Conservation (phyloP, 2,113 vertebrate species). For the Tringa solitaria region DNA sequence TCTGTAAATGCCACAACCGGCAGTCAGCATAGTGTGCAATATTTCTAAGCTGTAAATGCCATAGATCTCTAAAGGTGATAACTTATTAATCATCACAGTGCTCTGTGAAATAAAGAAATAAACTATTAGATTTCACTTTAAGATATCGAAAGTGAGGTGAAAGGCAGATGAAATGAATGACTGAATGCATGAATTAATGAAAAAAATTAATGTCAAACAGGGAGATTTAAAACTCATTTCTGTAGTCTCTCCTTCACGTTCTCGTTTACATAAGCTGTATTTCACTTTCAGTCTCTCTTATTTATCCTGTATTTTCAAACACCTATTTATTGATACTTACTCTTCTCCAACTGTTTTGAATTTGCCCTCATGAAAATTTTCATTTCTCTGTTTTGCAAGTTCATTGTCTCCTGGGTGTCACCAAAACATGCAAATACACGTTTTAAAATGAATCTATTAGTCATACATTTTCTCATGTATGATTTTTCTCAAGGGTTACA, state of each 20-base stretch:
- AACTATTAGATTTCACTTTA: background rate
- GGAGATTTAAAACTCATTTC: background rate
- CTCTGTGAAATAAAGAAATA: background rate
- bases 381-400: background rate
- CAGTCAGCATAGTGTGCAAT: background rate
- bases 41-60: background rate
- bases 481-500: constrained; percentile 36
- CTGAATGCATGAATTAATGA: background rate
- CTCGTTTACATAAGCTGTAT: background rate
- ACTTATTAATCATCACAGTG: background rate
- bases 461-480: constrained; percentile 11
- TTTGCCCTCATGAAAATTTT: background rate
- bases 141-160: background rate
- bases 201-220: background rate
- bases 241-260: background rate
- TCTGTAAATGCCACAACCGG: background rate
- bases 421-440: background rate
- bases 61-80: background rate
- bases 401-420: background rate
- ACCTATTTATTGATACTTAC: background rate
- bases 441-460: constrained; percentile 30
- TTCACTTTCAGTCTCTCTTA: background rate
- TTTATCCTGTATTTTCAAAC: background rate
- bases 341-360: background rate
- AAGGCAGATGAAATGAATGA: background rate